Evolutionary conservation across 2,888 invertebrate genomes (phyloP), one percentile per base, ranked within the genome.

Genomic region (Uloborus plumipes): DNA sequence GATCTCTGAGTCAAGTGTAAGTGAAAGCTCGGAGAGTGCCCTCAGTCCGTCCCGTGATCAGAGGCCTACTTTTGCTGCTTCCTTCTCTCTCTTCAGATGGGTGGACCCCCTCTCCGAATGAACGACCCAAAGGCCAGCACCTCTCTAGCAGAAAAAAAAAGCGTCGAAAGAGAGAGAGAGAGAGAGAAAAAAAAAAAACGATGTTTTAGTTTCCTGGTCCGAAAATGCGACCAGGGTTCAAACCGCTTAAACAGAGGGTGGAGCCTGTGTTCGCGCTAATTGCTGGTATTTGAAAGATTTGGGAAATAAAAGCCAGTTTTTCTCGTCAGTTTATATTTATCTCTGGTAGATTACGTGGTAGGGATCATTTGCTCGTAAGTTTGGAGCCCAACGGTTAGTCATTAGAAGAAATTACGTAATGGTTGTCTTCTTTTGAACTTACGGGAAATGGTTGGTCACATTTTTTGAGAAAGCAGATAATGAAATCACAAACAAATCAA

Each of bases 1-100:
- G 80, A 73, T 77, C 80, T 81, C 74, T 59, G 62, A 81, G 80
- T 81, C 74, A 80, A 74, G 69, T 69, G 80, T 74, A 80, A 81
- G 80, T 81, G 80, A 81, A 81, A 81, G 80, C 74, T 74, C 47
- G 51, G 47, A 64, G 53, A 65, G 51, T 49, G 55, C 67, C 80
- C 74, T 64, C 73, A n/a, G 73, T 74, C 70, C 74, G 80, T 74
- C 80, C 74, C 80, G 80, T 81, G 80, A 81, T 74, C 74, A 55
- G 64, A 81, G 80, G 64, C 80, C 74, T 74, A 74, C 74, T 81
- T 81, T 81, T 73, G 74, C 39, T 39, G 39, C 70, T 74, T 81
- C 80, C 80, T 81, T 75, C 69, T 74, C 39, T 72, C 50, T 55
- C 49, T 61, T 59, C 39, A 26, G 15, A 61, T 39, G 70, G 80